Base-by-base conservation (phyloP, 2,113 vertebrate genomes). In the Catharus minimus region DNA sequence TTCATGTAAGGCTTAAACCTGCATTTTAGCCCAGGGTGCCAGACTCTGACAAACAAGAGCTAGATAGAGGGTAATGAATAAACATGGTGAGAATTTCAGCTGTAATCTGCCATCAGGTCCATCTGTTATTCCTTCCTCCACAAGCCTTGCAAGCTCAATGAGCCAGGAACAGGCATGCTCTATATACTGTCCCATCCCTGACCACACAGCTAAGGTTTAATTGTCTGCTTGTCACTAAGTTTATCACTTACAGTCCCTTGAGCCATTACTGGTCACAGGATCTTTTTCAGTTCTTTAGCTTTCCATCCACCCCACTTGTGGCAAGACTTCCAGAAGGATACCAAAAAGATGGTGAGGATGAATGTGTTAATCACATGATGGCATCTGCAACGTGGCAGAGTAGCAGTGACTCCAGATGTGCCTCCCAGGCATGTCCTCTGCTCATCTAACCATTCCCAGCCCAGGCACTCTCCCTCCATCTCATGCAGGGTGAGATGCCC, bases 21-120 rank as follows among this genome's bases (percentile, higher is more conserved):
- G 87, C 56, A 13, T 83, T 92, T 92, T 78, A 90, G 81, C 91
- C 91, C 0, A 0, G 75, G 77, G 91, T 87, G 90, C 69, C 82
- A 94, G 87, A 86, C 94, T 84, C 39, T 76, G 91, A 92, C 76
- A 95, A 95, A 91, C 80, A 89, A 75, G 89, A 90, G 49, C 90
- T 82, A 20, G 86, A 67, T 38, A 91, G 66, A 86, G 44, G 8
- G 39, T 84, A 90, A 92, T 92, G 92, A 94, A 92, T 93, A 94
- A 95, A 92, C 92, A 92, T 52, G 58, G 80, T 86, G 73, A 89
- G 91, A 86, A 91, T 88, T 94, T 76, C 80, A 62, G 86, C 92
- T 90, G 95, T 89, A 85, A 32, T 89, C 82, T 96, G 86, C 90
- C 72, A 32, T 89, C 83, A 19, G 87, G 86, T 83, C 91, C 85